These are phyloP conservation scores for Phymatocera aterrima DNA, from an alignment of 2,888 invertebrate genomes.

Conservation along the genomic window DNA sequence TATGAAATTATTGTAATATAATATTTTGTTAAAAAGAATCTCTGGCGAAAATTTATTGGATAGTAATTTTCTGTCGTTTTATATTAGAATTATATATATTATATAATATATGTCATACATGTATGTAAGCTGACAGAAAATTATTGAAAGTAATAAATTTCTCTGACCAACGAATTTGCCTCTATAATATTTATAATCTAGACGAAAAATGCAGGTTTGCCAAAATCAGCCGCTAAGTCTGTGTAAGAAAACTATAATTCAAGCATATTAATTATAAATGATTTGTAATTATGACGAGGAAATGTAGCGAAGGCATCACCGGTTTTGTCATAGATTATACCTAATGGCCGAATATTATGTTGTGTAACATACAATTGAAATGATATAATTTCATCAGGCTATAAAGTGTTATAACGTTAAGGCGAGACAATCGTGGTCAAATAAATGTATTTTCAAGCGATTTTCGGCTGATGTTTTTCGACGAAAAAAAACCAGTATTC, in stretches of 20 bases:
- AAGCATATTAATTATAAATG: conserved; percentile 2
- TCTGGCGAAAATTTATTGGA: conserved; percentile 68
- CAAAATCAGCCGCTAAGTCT: conserved; percentile 60
- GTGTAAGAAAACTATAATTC: conserved; percentile 25
- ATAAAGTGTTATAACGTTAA: too few species aligned
- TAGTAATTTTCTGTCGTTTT: conserved; percentile 32
- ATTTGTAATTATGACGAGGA: neutral
- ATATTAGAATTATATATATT: conserved; percentile 1
- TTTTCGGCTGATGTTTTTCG: too few species aligned
- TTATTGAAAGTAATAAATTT: conserved; percentile 61
- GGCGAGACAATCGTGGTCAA: too few species aligned
- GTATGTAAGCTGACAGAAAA: neutral
- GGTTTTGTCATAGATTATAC: neutral
- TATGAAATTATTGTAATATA: conserved; percentile 71
- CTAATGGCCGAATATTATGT: conserved; percentile 5
- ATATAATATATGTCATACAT: neutral
- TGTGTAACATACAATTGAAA: neutral
- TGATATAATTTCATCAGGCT: conserved; percentile 12
- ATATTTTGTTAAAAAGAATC: conserved; percentile 72
- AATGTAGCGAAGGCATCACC: neutral
- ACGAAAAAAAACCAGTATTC: too few species aligned
- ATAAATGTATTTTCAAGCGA: too few species aligned
- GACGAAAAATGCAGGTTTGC: conserved; percentile 53
- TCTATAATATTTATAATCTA: conserved; percentile 51
- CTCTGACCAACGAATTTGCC: conserved; percentile 64